Evolutionary conservation across 2,888 invertebrate species (phyloP).

Genomic region (Drosophila villosipedis): DNA sequence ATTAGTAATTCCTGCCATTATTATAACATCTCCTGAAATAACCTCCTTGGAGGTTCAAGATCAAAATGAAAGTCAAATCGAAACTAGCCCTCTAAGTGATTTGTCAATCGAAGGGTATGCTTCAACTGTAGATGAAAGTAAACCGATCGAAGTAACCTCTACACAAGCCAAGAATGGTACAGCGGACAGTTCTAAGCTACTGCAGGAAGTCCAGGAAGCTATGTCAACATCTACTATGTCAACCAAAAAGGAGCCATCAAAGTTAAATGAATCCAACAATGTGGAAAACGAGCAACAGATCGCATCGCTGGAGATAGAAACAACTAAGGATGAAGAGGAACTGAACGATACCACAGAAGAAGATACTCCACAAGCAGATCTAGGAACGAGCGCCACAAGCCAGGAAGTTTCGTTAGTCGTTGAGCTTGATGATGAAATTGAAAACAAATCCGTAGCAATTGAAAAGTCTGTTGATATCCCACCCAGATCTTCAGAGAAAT

Average conservation of each 20-base stretch:
- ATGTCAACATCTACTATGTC: neutral
- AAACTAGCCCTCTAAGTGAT: neutral
- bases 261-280: neutral
- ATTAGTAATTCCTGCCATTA: slow-evolving; percentile 4
- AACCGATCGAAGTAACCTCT: neutral
- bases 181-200: neutral
- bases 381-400: neutral
- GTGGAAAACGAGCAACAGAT: neutral
- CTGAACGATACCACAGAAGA: neutral
- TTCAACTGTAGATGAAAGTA: neutral
- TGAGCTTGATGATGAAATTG: neutral
- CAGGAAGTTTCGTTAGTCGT: neutral
- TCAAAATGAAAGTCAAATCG: neutral
- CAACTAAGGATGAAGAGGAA: neutral
- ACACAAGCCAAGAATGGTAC: neutral
- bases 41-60: neutral
- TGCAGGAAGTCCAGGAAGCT: neutral
- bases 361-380: neutral
- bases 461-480: neutral
- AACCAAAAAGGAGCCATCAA: neutral
- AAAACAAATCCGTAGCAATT: neutral
- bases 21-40: neutral
- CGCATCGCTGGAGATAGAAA: neutral
- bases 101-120: neutral
- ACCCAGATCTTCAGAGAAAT: slow-evolving; percentile 2